Evolutionary conservation across 2,888 invertebrate genomes (phyloP), one percentile per base, ranked within the genome.

Genomic region (Drosophila mimetica): DNA sequence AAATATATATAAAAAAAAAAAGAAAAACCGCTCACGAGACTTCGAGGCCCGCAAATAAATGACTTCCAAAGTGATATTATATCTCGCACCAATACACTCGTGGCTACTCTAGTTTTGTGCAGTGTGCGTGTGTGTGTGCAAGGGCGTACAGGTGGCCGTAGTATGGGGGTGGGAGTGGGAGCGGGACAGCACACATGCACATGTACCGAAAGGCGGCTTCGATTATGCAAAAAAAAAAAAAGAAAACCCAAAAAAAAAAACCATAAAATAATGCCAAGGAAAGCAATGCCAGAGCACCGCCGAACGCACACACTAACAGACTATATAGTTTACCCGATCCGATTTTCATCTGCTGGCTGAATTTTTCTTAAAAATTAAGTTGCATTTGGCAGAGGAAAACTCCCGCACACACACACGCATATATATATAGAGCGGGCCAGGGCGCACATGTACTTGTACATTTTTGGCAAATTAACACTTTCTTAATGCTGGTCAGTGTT

Each of bases 111-210:
- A 48, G 58, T 42, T 66, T 50, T 48, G 41, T 48, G 46, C 32
- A 54, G 14, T 41, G 41, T 51, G 53, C 20, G 47, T 69, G 64
- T 76, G 50, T 25, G 44, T 69, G 63, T 76, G 66, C 84, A 86
- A 82, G 84, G 86, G 82, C 82, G 82, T 83, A 86, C 82, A 83
- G 86, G 82, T 83, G 86, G 82, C 84, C 71, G 66, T 86, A 75
- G 80, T 70, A 67, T 80, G 80, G 64, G 86, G 72, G 61, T 51
- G 66, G 70, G 25, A 58, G 58, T 30, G 74, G 39, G 72, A 69
- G 71, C 75, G 73, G 77, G 76, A 75, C 32, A 76, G 71, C 79
- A 79, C 75, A 70, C 61, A 70, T 61, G 82, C 82, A 85, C 74
- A 80, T 79, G 80, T 67, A 75, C 66, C 57, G 70, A 71, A 76